Evolutionary conservation across 2,888 invertebrate species (phyloP).

Genomic region (Caenorhabditis uteleia): DNA sequence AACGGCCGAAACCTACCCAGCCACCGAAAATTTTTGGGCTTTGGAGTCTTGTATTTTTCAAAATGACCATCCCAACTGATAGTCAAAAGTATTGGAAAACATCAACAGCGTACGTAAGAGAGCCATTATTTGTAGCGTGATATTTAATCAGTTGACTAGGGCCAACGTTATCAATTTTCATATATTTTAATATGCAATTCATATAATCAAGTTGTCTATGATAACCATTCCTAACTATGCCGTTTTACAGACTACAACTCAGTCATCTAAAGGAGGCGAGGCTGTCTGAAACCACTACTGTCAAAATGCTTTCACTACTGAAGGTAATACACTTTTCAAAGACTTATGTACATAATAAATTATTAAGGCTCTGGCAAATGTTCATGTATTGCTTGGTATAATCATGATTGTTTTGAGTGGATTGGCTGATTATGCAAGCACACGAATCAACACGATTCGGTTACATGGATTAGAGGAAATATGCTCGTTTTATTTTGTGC

Average conservation of each 20-base stretch:
- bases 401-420: conserved; percentile 58
- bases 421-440: conserved; percentile 60
- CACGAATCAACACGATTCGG: conserved; percentile 58
- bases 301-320: conserved; percentile 47
- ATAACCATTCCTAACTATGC: no score
- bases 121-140: background rate
- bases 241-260: conserved; percentile 48
- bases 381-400: conserved; percentile 59
- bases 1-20: no score
- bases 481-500: conserved; percentile 61
- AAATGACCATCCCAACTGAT: conserved; percentile 32
- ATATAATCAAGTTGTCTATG: no score
- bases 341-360: no score
- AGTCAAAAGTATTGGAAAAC: conserved; percentile 23
- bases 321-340: conserved; percentile 31
- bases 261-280: conserved; percentile 45
- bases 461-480: conserved; percentile 57
- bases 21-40: conserved; percentile 23
- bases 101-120: conserved; percentile 12
- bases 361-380: conserved; percentile 59
- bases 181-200: conserved; percentile 6
- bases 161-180: background rate
- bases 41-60: conserved; percentile 19
- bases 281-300: conserved; percentile 47
- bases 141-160: background rate